phyloP scores from a whole-genome alignment of 1,140 invertebrate genomes.

The Physella acuta region DNA sequence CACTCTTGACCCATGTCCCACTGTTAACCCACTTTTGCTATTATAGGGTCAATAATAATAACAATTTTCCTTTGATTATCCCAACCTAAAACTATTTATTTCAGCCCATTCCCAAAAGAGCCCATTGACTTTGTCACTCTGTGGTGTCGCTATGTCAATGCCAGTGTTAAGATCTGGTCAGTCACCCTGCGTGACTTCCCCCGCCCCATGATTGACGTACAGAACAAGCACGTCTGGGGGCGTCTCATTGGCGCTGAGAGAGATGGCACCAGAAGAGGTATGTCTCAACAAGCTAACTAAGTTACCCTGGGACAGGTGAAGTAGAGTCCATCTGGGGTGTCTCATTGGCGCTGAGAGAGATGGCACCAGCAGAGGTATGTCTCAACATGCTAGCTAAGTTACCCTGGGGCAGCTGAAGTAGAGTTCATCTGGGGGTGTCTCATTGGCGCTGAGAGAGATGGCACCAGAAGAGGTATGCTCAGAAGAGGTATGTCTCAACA shows the following conservation, averaged over 20 bases:
- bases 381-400: no score
- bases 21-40: no score
- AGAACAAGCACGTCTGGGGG: constrained; percentile 84
- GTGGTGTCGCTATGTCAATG: constrained; percentile 85
- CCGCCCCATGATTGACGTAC: constrained; percentile 83
- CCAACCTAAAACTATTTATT: constrained; percentile 35
- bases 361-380: constrained; percentile 88
- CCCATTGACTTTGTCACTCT: constrained; percentile 86
- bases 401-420: no score
- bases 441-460: constrained; percentile 84
- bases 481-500: no score
- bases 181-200: constrained; percentile 94
- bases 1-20: no score
- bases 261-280: constrained; percentile 75
- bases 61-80: no score
- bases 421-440: constrained; percentile 84
- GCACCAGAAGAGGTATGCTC: constrained; percentile 76
- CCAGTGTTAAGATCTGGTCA: constrained; percentile 81
- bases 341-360: constrained; percentile 87
- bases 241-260: constrained; percentile 87
- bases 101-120: constrained; percentile 86
- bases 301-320: no score
- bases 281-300: no score
- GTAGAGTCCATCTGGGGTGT: no score
- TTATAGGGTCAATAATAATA: no score